Percentiles rank a stretch among this genome's conserved stretches.
Evolutionary conservation across 2,888 invertebrate genomes (phyloP).

Genomic region (Drosophila conformis): DNA sequence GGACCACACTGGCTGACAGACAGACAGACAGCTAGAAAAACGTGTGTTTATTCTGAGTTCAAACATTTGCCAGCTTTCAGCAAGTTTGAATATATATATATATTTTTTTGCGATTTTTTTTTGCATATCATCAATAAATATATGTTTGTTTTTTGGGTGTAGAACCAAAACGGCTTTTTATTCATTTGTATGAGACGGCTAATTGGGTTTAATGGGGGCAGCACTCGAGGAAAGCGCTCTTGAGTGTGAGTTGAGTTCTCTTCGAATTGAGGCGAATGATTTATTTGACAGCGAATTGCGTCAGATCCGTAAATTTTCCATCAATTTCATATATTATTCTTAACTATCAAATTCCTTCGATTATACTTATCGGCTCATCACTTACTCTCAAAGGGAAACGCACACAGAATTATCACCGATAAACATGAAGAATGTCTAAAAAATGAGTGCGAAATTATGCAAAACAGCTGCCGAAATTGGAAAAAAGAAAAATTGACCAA

Average conservation of each 20-base stretch:
- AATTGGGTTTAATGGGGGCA: constrained; percentile 65
- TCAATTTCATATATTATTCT: constrained; percentile 6
- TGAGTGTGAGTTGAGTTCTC: constrained; percentile 20
- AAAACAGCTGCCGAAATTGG: constrained; percentile 45
- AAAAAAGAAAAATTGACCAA: constrained; percentile 22
- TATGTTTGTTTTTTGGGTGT: not conserved
- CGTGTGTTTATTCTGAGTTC: constrained; percentile 53
- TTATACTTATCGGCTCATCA: constrained; percentile 16
- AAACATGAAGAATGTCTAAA: constrained; percentile 22
- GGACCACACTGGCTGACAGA: constrained; percentile 6
- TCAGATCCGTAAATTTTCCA: constrained; percentile 22
- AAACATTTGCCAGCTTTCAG: constrained; percentile 49
- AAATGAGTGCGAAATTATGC: constrained; percentile 61
- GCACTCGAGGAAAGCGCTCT: constrained; percentile 18
- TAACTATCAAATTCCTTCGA: not conserved
- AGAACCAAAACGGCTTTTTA: constrained; percentile 21
- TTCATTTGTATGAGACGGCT: constrained; percentile 35
- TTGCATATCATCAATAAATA: constrained; percentile 28
- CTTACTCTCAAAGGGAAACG: constrained; percentile 15
- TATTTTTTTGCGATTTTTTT: not conserved
- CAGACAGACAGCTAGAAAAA: not conserved
- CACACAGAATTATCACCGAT: constrained; percentile 36
- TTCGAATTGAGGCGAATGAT: constrained; percentile 34
- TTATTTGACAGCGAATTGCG: constrained; percentile 41
- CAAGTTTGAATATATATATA: constrained; percentile 14